Percentiles rank a stretch among this genome's conserved stretches.
Evolutionary conservation across 1,140 invertebrate species (phyloP).

Genomic region (Phymastichus coffea): DNA sequence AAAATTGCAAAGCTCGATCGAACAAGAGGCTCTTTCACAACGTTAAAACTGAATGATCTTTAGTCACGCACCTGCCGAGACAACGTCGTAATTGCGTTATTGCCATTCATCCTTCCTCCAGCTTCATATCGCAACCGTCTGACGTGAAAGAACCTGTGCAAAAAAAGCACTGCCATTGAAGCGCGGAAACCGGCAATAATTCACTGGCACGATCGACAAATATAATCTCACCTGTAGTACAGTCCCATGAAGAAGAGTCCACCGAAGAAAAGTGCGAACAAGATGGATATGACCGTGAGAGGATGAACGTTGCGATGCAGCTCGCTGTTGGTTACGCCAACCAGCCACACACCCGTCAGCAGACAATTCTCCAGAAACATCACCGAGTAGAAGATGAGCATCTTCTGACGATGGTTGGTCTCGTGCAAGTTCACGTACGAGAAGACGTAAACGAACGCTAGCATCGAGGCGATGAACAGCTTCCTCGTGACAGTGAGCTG

Average conservation of each 20-base stretch:
- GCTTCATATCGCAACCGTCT: constrained; percentile 66
- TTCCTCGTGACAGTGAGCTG: constrained; percentile 67
- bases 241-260: constrained; percentile 83
- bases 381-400: constrained; percentile 86
- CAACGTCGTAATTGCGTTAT: constrained; percentile 41
- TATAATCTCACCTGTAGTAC: constrained; percentile 74
- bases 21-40: too few species aligned
- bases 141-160: constrained; percentile 67
- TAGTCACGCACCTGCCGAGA: constrained; percentile 44
- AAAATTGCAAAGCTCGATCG: too few species aligned
- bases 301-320: constrained; percentile 46
- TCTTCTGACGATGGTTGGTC: constrained; percentile 75
- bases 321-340: constrained; percentile 53
- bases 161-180: background rate
- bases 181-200: background rate
- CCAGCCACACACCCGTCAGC: constrained; percentile 72
- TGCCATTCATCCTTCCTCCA: constrained; percentile 58
- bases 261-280: constrained; percentile 63
- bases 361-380: constrained; percentile 88
- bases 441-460: constrained; percentile 86
- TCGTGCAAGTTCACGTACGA: constrained; percentile 89
- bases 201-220: too few species aligned
- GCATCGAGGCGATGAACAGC: constrained; percentile 68
- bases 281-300: constrained; percentile 60
- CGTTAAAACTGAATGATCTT: too few species aligned